These are phyloP conservation scores for Drosophila stalkeri DNA, from an alignment of 2,888 invertebrate genomes.

Conservation along the genomic window DNA sequence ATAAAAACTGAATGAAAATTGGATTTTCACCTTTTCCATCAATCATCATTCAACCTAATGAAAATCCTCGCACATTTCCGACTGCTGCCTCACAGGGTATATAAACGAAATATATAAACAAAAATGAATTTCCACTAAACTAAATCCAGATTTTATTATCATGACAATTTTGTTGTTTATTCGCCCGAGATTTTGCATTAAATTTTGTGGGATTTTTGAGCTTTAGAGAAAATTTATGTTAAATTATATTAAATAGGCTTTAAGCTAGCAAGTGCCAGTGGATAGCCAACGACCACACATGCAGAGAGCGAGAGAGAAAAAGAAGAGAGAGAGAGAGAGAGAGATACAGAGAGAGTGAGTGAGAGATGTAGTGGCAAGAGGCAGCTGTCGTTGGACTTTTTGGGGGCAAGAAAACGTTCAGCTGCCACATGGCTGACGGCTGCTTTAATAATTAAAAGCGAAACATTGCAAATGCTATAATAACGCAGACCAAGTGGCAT, in stretches of 20 bases:
- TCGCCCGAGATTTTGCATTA: constrained; percentile 36
- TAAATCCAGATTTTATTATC: constrained; percentile 36
- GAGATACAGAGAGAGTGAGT: not conserved
- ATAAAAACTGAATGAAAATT: not conserved
- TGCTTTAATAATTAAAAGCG: constrained; percentile 28
- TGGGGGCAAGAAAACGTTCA: constrained; percentile 26
- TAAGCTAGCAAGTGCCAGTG: constrained; percentile 9
- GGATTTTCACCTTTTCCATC: not conserved
- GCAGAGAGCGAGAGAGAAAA: not conserved
- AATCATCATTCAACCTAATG: not conserved
- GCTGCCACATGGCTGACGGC: constrained; percentile 32
- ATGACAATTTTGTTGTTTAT: constrained; percentile 16
- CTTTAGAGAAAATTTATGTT: constrained; percentile 23
- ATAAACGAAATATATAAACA: constrained; percentile 13
- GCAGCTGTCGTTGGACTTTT: constrained; percentile 20
- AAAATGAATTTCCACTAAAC: constrained; percentile 24
- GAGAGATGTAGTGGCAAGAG: not conserved
- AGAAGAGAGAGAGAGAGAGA: not conserved
- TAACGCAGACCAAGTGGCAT: constrained; percentile 2
- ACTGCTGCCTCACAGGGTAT: not conserved
- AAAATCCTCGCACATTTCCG: not conserved
- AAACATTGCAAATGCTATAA: constrained; percentile 28
- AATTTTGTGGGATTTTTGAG: constrained; percentile 12
- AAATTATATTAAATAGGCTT: constrained; percentile 32
- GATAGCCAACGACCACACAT: not conserved